Conservation (phyloP, 1,140 invertebrate species). For the Eumeta japonica region DNA sequence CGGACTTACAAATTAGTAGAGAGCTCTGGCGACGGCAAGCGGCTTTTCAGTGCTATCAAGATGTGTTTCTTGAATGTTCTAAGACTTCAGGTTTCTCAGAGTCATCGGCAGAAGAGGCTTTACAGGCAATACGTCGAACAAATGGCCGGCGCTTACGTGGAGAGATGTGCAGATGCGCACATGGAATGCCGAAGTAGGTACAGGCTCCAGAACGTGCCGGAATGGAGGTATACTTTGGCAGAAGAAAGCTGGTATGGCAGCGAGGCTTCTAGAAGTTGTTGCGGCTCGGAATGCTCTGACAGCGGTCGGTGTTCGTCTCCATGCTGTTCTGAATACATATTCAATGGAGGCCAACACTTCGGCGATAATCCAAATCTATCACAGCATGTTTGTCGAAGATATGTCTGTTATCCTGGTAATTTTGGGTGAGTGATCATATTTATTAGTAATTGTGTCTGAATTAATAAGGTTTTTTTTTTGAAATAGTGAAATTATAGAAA, state of each 20-base stretch:
- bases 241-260: conserved; percentile 30
- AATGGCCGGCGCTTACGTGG: conserved; percentile 42
- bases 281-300: conserved; percentile 34
- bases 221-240: conserved; percentile 35
- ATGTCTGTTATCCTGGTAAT: conserved; percentile 42
- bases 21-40: conserved; percentile 13
- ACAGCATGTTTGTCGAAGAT: conserved; percentile 25
- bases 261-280: conserved; percentile 30
- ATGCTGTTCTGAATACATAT: conserved; percentile 53
- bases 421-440: conserved; percentile 36
- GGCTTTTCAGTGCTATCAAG: conserved; percentile 21
- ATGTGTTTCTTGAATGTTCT: conserved; percentile 56
- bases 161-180: conserved; percentile 35
- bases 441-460: not conserved
- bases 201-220: conserved; percentile 22
- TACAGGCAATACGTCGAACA: conserved; percentile 55
- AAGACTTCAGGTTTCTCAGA: conserved; percentile 49
- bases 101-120: conserved; percentile 50
- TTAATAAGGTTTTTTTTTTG: not conserved
- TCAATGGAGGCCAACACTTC: conserved; percentile 52
- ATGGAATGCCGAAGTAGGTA: conserved; percentile 27
- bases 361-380: conserved; percentile 25
- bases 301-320: conserved; percentile 48
- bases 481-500: no score
- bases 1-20: conserved; percentile 23